A percentile compares a stretch with the other conserved stretches of the same genome.
These are phyloP conservation scores for Thalassarche chlororhynchos DNA, from an alignment of 2,113 vertebrate genomes.

Conservation along the genomic window DNA sequence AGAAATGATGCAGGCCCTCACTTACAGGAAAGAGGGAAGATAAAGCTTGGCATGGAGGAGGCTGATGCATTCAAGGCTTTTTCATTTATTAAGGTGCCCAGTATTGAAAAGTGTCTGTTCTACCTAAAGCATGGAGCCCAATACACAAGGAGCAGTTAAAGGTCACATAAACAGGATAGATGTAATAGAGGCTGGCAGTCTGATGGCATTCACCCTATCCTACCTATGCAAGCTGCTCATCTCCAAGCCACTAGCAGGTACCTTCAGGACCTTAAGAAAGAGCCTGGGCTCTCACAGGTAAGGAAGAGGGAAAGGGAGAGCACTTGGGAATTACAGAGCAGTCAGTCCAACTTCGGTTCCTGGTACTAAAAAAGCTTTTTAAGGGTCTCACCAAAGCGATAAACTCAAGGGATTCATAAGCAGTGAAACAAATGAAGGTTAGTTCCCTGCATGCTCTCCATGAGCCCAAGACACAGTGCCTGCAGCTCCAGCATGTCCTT, in stretches of 20 bases:
- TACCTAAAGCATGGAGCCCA: not conserved
- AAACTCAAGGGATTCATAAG: not conserved
- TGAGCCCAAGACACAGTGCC: not conserved
- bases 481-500: not conserved
- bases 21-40: not conserved
- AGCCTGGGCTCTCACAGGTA: not conserved
- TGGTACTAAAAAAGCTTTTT: not conserved
- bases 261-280: not conserved
- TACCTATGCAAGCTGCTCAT: not conserved
- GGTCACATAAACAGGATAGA: not conserved
- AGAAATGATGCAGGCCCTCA: not conserved
- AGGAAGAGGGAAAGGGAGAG: not conserved
- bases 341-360: not conserved
- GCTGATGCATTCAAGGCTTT: not conserved
- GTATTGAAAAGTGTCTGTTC: not conserved
- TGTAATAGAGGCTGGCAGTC: not conserved
- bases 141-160: not conserved
- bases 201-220: not conserved
- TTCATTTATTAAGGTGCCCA: not conserved
- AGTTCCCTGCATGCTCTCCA: not conserved
- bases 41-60: not conserved
- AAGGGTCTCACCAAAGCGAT: rapidly evolving
- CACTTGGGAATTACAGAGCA: not conserved
- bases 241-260: not conserved
- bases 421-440: not conserved